Evolutionary conservation across 2,888 invertebrate genomes (phyloP).

Genomic region (Scotopteryx bipunctaria): DNA sequence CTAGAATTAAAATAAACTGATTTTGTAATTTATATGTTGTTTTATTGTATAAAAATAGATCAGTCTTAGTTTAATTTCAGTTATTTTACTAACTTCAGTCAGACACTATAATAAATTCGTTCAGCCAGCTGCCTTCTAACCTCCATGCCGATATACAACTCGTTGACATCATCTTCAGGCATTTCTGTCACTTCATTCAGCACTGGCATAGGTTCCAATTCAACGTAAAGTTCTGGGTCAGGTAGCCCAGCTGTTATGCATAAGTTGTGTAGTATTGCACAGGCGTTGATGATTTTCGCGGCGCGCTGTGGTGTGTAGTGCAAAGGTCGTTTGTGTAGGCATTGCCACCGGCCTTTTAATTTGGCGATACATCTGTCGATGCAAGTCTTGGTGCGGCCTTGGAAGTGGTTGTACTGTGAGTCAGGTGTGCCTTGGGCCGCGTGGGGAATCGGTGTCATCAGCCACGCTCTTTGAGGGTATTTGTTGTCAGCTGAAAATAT

Average conservation of each 20-base stretch:
- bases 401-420: conserved; percentile 58
- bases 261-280: conserved; percentile 59
- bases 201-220: conserved; percentile 45
- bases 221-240: conserved; percentile 49
- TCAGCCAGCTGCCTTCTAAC: conserved; percentile 59
- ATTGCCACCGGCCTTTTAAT: conserved; percentile 60
- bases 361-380: conserved; percentile 57
- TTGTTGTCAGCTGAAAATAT: conserved; percentile 35
- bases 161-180: conserved; percentile 60
- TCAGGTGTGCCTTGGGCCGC: conserved; percentile 59
- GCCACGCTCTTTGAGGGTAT: conserved; percentile 60
- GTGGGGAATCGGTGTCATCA: conserved; percentile 61
- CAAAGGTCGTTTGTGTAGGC: conserved; percentile 55
- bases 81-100: neutral
- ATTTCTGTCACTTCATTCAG: conserved; percentile 55
- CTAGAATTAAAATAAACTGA: conserved; percentile 32
- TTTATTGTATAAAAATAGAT: conserved; percentile 16
- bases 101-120: conserved; percentile 60
- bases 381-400: conserved; percentile 48
- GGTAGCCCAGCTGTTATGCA: conserved; percentile 52
- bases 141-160: conserved; percentile 60
- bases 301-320: conserved; percentile 61
- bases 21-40: conserved; percentile 9
- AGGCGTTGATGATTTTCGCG: conserved; percentile 64
- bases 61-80: neutral